Conservation (phyloP, 2,797 vertebrate species). For the Acomys russatus region DNA sequence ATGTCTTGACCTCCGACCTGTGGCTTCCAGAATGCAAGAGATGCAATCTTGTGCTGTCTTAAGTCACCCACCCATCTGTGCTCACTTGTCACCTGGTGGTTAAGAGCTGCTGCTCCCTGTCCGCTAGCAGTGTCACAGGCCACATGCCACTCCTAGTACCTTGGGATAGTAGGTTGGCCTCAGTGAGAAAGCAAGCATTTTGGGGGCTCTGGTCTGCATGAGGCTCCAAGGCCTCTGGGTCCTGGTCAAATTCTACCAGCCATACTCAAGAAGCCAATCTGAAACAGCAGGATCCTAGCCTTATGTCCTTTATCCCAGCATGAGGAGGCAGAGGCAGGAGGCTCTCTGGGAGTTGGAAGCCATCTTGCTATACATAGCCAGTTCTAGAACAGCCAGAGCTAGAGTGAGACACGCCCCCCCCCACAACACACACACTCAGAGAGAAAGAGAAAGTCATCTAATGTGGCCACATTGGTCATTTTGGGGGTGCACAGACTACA, state of each 20-base stretch:
- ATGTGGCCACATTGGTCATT: not conserved
- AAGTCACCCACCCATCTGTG: not conserved
- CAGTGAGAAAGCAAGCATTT: fast-evolving
- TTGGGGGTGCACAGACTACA: not conserved
- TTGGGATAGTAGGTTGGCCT: too few relatives aligned
- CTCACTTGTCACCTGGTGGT: fast-evolving
- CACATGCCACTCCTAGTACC: fast-evolving
- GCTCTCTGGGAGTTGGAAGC: not conserved
- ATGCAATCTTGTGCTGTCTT: not conserved
- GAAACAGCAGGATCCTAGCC: not conserved
- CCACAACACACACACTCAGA: too few relatives aligned
- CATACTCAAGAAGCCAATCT: not conserved
- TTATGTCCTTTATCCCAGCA: not conserved
- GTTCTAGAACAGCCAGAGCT: not conserved
- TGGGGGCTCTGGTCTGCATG: not conserved
- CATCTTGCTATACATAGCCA: not conserved
- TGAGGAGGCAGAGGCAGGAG: not conserved
- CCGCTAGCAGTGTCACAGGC: fast-evolving
- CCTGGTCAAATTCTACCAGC: not conserved
- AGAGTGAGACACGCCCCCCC: not conserved
- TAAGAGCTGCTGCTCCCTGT: fast-evolving
- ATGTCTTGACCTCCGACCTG: not conserved
- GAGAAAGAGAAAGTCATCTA: not conserved
- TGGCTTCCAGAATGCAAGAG: too few relatives aligned
- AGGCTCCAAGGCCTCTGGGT: not conserved